Evolutionary conservation across 2,888 invertebrate genomes (phyloP), one percentile per base, ranked within the genome.

Genomic region (Lasius fuliginosus): DNA sequence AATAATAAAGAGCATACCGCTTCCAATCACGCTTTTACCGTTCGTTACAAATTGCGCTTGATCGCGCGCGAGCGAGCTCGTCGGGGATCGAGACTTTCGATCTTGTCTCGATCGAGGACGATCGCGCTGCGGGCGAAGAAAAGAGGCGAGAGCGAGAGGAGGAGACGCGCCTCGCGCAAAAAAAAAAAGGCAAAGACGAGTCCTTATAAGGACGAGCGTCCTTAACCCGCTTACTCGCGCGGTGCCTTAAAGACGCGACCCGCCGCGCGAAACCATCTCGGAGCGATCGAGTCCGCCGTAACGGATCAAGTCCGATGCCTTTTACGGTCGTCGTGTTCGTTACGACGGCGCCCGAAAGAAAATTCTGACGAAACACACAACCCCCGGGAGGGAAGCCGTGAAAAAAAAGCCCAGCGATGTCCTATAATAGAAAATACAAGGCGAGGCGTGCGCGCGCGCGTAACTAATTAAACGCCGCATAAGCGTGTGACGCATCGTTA

Each of bases 201-300:
- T 94, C 94, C 94, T 94, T 94, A 94, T 94, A 94, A 94, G 94
- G 94, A 93, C 87, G 89, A 92, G 90, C 92, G 94, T 95, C 94
- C 94, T 95, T 95, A 95, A 95, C 94, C 94, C 93, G 94, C 92
- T 94, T 94, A 89, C 87, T 85, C 87, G 90, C 86, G 90, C 89
- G 84, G 85, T 84, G 85, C 87, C 90, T 89, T 90, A 87, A 87
- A 90, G 79, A 86, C 83, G 56, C 75, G 77, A 58, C 23, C 11
- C 76, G 30, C 79, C 74, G 74, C 84, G 84, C 85, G 85, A 85
- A 69, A 56, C 46, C 58, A 79, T 30, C 30, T 65, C 11, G 58
- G n/a, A 58, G 36, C 62, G 62, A 69, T 62, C 56, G 23, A 23
- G 23, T 23, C 23, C 23, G 67, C n/a, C 30, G 40, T 36, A 36